Conservation (phyloP, 1,140 invertebrate species). For the Caerostris extrusa region DNA sequence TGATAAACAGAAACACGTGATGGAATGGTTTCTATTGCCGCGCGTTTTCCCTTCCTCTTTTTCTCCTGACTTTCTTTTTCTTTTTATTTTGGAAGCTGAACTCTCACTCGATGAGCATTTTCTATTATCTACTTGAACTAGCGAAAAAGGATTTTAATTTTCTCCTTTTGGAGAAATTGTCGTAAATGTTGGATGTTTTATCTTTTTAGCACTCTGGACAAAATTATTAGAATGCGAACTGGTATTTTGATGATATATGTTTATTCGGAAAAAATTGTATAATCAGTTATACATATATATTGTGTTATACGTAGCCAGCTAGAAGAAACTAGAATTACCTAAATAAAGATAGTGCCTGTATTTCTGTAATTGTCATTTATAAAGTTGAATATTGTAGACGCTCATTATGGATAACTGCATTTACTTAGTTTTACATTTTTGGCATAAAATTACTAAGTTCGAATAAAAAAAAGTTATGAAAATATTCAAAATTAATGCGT, state of each 20-base stretch:
- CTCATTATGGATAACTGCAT: neutral
- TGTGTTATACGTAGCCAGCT: conserved; percentile 42
- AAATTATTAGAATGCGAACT: neutral
- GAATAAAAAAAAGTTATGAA: too few relatives aligned
- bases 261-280: conserved; percentile 54
- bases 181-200: neutral
- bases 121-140: neutral
- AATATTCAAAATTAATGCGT: too few relatives aligned
- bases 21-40: neutral
- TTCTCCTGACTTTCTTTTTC: neutral
- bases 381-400: neutral
- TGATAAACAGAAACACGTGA: conserved; percentile 14
- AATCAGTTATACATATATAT: conserved; percentile 10
- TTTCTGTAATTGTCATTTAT: neutral
- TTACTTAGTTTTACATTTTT: neutral
- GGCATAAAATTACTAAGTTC: too few relatives aligned
- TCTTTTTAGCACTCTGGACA: neutral
- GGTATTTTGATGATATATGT: neutral
- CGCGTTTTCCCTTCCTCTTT: conserved; percentile 18
- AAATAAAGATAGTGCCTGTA: neutral
- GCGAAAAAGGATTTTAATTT: neutral
- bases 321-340: neutral
- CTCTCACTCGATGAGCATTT: neutral
- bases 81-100: neutral
- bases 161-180: neutral